Percentiles rank a stretch among this genome's conserved stretches.
phyloP scores from a whole-genome alignment of 2,113 vertebrate genomes.

The Plecotus auritus region DNA sequence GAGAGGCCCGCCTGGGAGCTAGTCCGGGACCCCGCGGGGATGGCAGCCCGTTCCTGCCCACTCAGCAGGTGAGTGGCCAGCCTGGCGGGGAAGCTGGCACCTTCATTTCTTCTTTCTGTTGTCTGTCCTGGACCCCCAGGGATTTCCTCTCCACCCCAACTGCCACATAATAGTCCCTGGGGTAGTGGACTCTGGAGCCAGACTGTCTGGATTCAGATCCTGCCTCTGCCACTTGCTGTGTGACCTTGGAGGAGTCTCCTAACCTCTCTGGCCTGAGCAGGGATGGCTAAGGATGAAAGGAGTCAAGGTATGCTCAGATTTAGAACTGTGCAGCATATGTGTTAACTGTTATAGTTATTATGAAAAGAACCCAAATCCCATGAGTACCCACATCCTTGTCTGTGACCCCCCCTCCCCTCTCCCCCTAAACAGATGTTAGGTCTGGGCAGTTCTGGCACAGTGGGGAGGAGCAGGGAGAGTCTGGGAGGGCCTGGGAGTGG shows the following conservation, averaged over 20 bases:
- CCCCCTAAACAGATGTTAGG: too few relatives aligned
- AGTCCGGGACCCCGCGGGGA: too few relatives aligned
- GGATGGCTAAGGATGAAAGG: background rate
- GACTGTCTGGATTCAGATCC: background rate
- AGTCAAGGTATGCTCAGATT: background rate
- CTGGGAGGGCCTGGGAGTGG: background rate
- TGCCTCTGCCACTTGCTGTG: background rate
- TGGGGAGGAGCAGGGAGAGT: background rate
- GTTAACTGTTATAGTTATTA: background rate
- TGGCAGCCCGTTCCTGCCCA: too few relatives aligned
- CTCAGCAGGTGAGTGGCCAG: too few relatives aligned
- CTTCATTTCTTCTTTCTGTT: too few relatives aligned
- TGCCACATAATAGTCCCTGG: background rate
- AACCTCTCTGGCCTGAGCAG: background rate
- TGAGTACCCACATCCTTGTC: background rate
- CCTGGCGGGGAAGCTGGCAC: too few relatives aligned
- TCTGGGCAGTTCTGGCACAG: background rate
- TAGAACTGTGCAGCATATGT: background rate
- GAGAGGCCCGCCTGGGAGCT: too few relatives aligned
- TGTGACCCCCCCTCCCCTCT: fast-evolving
- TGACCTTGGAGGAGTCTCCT: background rate
- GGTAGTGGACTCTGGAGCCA: background rate
- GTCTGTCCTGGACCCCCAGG: too few relatives aligned
- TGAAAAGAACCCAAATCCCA: background rate
- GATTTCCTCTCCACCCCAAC: too few relatives aligned